Evolutionary conservation across 2,797 vertebrate genomes (phyloP).

Genomic region (Buphagus erythrorhynchus): DNA sequence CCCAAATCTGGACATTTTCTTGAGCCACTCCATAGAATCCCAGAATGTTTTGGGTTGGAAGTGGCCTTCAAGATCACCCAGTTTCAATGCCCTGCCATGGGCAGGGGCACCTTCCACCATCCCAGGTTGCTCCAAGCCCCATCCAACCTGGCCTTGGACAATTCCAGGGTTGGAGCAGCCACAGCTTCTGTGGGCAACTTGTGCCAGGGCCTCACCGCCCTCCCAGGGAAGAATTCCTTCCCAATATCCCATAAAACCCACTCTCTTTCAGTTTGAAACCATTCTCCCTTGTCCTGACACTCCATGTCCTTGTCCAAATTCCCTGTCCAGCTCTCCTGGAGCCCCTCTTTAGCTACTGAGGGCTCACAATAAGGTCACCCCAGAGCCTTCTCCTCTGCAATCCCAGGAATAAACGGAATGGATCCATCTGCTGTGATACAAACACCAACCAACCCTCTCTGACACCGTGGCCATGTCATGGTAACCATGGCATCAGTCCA

Average conservation of each 20-base stretch:
- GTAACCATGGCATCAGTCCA: not conserved
- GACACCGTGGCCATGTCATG: rapidly evolving
- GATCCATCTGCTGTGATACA: not conserved
- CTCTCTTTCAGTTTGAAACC: not conserved
- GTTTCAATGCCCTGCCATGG: rapidly evolving
- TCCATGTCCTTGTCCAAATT: not conserved
- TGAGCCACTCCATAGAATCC: not conserved
- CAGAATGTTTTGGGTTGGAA: not conserved
- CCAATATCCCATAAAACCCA: not conserved
- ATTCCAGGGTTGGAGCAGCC: not conserved
- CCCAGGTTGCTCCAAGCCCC: rapidly evolving
- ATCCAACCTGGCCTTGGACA: rapidly evolving
- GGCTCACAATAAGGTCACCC: not conserved
- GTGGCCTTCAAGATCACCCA: not conserved
- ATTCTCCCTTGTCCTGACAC: not conserved
- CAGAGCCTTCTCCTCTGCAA: not conserved
- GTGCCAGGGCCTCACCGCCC: rapidly evolving
- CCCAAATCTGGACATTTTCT: not conserved
- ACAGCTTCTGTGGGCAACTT: not conserved
- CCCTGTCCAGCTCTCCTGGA: not conserved
- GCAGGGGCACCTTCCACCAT: not conserved
- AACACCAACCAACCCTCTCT: not conserved
- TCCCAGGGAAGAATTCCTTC: not conserved
- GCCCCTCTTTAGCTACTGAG: not conserved
- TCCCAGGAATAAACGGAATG: rapidly evolving